phyloP scores from a whole-genome alignment of 2,888 invertebrate genomes.

The Cantharis nigra region DNA sequence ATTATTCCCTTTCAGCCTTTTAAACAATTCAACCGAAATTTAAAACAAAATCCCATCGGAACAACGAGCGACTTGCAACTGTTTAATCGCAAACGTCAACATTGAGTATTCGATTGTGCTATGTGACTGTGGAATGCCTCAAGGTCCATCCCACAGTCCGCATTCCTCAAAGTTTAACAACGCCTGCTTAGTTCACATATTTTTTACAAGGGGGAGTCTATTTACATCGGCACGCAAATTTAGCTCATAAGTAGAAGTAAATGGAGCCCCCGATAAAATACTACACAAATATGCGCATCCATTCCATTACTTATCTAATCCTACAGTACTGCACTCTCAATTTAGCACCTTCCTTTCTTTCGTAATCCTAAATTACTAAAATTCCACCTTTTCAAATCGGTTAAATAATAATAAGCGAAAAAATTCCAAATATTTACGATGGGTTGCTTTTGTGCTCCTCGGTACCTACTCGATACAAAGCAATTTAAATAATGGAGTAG shows the following conservation, averaged over 20 bases:
- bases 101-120: constrained; percentile 35
- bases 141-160: constrained; percentile 48
- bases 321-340: neutral
- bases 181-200: constrained; percentile 46
- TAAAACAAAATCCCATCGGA: neutral
- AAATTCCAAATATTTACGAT: neutral
- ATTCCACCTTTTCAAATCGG: neutral
- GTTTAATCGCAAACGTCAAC: constrained; percentile 37
- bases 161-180: constrained; percentile 51
- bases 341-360: neutral
- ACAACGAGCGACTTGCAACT: constrained; percentile 21
- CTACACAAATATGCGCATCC: neutral
- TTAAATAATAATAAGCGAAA: neutral
- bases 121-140: constrained; percentile 49
- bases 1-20: neutral
- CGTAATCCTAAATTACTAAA: neutral
- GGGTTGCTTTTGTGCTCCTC: neutral
- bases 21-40: neutral
- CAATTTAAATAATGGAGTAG: neutral
- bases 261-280: neutral
- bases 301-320: neutral
- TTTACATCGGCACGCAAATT: constrained; percentile 1
- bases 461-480: neutral
- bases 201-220: constrained; percentile 43
- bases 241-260: neutral